Base-by-base conservation (phyloP, 1,140 invertebrate species). In the Agrypnia vestita region DNA sequence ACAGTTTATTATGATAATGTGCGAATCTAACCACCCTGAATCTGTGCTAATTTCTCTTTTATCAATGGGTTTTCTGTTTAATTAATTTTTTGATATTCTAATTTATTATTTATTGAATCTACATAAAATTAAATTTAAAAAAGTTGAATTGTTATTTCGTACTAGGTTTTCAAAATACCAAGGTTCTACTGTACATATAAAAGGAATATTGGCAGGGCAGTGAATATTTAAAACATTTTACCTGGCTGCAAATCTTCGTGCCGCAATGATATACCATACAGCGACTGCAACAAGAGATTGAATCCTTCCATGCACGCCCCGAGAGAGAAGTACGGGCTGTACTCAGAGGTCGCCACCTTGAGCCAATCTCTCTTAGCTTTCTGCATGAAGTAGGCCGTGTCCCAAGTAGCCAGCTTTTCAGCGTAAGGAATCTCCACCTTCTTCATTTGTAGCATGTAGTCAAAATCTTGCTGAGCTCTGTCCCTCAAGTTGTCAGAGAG, bases 291-390 rank as follows among this genome's bases (percentile, higher is more conserved):
- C 9, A 99, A 87, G 84, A 94, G 92, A 88, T 97, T 97, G 4
- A 99, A 87, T 0, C 98, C 98, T 84, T 99, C 97, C 97, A 99
- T 99, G 85, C 97, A 98, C 69, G 93, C 92, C 9, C 98, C 98
- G 0, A 99, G 89, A 0, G 97, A 98, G 86, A 99, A 98, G 86
- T 98, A 99, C 0, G 96, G 95, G 51, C 93, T 90, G 85, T 94
- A 96, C 84, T 97, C 95, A 13, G 91, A 90, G 53, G 90, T 90
- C 1, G 92, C 92, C 4, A 93, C 91, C 79, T 94, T 91, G 0
- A 96, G 89, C 85, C 93, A 92, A 59, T 92, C 89, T 9, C 91
- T 92, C 85, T 95, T 95, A 0, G 94, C 92, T 85, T 93, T 93
- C 0, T 92, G 90, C 0, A 92, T 94, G 80, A 94, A 95, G 87